A percentile compares a stretch with the other conserved stretches of the same genome.
Evolutionary conservation across 1,140 invertebrate genomes (phyloP).

Genomic region (Drosophila takahashii): DNA sequence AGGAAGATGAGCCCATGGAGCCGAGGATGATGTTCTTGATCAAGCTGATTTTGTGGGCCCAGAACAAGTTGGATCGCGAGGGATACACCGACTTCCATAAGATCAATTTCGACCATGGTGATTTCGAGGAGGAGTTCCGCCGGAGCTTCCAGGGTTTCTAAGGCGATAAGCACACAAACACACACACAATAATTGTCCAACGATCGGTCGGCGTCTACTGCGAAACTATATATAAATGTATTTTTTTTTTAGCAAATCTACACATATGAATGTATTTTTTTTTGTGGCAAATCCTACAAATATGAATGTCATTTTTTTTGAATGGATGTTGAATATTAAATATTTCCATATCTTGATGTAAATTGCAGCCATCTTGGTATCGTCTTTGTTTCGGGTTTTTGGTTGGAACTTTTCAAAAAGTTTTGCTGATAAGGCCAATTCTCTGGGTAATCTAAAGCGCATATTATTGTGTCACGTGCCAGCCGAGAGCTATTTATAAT

Average conservation of each 20-base stretch:
- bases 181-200: constrained; percentile 3
- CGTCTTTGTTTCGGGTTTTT: background rate
- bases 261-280: constrained; percentile 47
- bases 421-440: constrained; percentile 26
- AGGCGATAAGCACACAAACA: background rate
- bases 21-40: constrained; percentile 67
- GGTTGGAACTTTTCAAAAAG: background rate
- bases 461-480: constrained; percentile 65
- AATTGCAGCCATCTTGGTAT: background rate
- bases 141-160: constrained; percentile 38
- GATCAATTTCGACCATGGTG: constrained; percentile 35
- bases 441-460: constrained; percentile 46
- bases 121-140: constrained; percentile 58
- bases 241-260: constrained; percentile 48
- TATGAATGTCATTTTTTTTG: constrained; percentile 53
- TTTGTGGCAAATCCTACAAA: constrained; percentile 24
- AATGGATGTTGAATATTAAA: constrained; percentile 58
- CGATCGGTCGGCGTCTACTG: constrained; percentile 44
- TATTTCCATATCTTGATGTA: constrained; percentile 69
- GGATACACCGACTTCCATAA: constrained; percentile 28
- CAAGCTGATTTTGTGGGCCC: constrained; percentile 68
- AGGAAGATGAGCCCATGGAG: constrained; percentile 39
- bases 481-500: constrained; percentile 43
- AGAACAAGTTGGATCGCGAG: constrained; percentile 48
- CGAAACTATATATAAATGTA: constrained; percentile 27